Evolutionary conservation across 2,888 invertebrate species (phyloP).

Genomic region (Timema podura): DNA sequence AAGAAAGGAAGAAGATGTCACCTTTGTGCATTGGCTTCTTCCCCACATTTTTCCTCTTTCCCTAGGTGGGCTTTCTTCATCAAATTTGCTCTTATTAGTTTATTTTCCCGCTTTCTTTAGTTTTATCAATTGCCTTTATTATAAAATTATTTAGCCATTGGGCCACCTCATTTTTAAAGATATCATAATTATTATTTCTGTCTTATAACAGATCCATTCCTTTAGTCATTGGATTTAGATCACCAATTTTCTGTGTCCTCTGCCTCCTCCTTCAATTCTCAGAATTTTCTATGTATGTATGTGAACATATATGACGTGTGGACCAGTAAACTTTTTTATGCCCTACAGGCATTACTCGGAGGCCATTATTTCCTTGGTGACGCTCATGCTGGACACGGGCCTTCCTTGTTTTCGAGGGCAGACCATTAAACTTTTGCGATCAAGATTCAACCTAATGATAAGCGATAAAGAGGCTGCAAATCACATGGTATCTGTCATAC

Average conservation of each 20-base stretch:
- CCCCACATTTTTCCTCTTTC: no score
- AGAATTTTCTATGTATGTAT: conserved; percentile 22
- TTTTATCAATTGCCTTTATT: no score
- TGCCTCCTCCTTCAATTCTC: no score
- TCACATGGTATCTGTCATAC: conserved; percentile 89
- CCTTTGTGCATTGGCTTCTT: no score
- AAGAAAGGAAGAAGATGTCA: no score
- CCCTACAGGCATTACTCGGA: conserved; percentile 83
- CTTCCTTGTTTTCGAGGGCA: conserved; percentile 98
- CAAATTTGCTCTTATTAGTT: no score
- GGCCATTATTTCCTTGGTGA: conserved; percentile 93
- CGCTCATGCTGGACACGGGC: conserved; percentile 96
- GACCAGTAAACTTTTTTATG: neutral
- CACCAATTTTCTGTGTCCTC: no score
- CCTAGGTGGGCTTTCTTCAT: no score
- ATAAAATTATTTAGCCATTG: no score
- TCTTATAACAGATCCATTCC: conserved; percentile 12
- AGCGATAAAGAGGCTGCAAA: conserved; percentile 92
- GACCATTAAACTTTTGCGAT: conserved; percentile 87
- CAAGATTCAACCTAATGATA: conserved; percentile 84
- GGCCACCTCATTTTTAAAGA: no score
- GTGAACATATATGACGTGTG: neutral
- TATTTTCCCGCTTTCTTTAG: no score
- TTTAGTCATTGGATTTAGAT: neutral
- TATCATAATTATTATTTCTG: no score